Evolutionary conservation across 2,888 invertebrate species (phyloP).

Genomic region (Druceiella hillmani): DNA sequence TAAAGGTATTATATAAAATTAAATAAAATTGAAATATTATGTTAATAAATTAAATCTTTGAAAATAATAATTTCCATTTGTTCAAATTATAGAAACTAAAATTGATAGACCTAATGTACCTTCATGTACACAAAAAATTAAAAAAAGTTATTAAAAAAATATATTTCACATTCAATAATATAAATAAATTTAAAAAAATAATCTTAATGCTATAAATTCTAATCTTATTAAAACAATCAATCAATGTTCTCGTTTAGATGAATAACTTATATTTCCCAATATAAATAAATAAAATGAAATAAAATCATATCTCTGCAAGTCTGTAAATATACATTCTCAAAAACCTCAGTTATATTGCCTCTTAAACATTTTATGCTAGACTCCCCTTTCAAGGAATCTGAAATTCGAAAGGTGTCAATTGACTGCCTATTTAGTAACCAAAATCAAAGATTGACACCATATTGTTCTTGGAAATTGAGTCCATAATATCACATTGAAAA

Average conservation of each 20-base stretch:
- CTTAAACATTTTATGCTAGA: too few relatives aligned
- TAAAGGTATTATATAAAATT: slow-evolving; percentile 31
- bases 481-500: too few relatives aligned
- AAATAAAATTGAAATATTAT: slow-evolving; percentile 35
- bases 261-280: slow-evolving; percentile 33
- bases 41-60: slow-evolving; percentile 34
- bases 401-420: too few relatives aligned
- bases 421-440: too few relatives aligned
- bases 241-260: slow-evolving; percentile 39
- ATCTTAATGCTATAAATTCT: slow-evolving; percentile 41
- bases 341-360: too few relatives aligned
- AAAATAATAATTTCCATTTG: slow-evolving; percentile 48
- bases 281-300: slow-evolving; percentile 34
- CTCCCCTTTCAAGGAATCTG: too few relatives aligned
- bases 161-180: slow-evolving; percentile 33
- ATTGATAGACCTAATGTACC: slow-evolving; percentile 47
- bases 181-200: slow-evolving; percentile 35
- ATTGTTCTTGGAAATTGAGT: too few relatives aligned
- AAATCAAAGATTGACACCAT: too few relatives aligned
- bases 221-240: slow-evolving; percentile 41
- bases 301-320: too few relatives aligned
- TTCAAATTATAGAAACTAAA: slow-evolving; percentile 44
- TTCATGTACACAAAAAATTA: slow-evolving; percentile 49
- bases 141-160: slow-evolving; percentile 45
- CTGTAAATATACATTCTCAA: too few relatives aligned